Conservation (phyloP, 2,888 invertebrate genomes). For the Boloria selene region DNA sequence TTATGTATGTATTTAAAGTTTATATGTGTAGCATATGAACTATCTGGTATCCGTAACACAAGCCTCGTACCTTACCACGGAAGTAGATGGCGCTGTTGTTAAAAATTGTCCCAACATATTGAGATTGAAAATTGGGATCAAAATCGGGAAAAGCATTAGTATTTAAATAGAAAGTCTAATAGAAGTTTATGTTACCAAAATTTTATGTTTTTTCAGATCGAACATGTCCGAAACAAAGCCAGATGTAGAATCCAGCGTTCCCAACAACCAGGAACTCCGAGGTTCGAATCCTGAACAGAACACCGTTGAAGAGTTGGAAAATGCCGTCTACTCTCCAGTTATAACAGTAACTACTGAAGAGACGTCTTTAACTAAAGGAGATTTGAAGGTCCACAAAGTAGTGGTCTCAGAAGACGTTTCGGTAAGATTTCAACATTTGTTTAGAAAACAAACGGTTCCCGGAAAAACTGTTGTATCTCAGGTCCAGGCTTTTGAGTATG, state of each 20-base stretch:
- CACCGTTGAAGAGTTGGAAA: constrained; percentile 23
- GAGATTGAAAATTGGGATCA: too few relatives aligned
- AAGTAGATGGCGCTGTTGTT: too few relatives aligned
- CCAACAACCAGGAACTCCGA: constrained; percentile 56
- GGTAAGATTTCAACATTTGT: constrained; percentile 67
- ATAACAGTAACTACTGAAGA: constrained; percentile 65
- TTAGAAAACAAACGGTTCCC: constrained; percentile 60
- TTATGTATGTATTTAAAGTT: too few relatives aligned
- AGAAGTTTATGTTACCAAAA: too few relatives aligned
- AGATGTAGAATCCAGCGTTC: constrained; percentile 62
- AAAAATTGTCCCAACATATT: too few relatives aligned
- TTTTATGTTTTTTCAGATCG: constrained; percentile 47
- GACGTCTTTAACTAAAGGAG: constrained; percentile 59
- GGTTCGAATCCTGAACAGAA: constrained; percentile 38
- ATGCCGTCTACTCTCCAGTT: constrained; percentile 54
- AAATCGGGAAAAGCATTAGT: too few relatives aligned
- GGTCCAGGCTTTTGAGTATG: constrained; percentile 65
- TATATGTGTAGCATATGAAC: too few relatives aligned
- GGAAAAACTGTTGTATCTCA: constrained; percentile 64
- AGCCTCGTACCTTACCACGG: too few relatives aligned
- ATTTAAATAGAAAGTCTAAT: too few relatives aligned
- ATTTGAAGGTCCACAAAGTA: constrained; percentile 64
- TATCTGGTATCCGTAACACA: too few relatives aligned
- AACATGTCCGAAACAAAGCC: constrained; percentile 53
- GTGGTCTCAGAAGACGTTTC: constrained; percentile 67